phyloP scores from a whole-genome alignment of 1,140 invertebrate species.

The Heliconius congener region DNA sequence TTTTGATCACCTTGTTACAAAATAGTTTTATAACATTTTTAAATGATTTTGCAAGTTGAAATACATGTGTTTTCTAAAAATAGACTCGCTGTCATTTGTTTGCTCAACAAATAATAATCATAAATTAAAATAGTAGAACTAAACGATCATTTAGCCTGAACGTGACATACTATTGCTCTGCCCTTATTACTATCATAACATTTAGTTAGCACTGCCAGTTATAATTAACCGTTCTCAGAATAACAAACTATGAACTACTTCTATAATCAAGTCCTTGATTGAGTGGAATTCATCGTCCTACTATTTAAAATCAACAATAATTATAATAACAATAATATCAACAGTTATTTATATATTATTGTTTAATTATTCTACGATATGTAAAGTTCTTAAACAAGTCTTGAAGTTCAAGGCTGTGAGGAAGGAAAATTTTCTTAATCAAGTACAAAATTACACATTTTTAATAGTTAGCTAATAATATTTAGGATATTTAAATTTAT shows the following conservation, averaged over 20 bases:
- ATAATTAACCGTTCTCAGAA: constrained; percentile 16
- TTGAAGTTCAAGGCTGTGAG: too few relatives aligned
- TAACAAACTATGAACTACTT: neutral
- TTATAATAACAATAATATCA: too few relatives aligned
- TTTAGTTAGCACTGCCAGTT: constrained; percentile 14
- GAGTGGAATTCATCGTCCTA: neutral
- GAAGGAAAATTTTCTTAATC: too few relatives aligned
- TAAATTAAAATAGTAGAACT: neutral
- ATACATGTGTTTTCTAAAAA: neutral
- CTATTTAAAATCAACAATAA: neutral
- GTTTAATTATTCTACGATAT: too few relatives aligned
- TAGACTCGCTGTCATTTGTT: neutral
- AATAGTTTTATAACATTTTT: too few relatives aligned
- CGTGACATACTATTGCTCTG: neutral
- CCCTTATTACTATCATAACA: neutral
- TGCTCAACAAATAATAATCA: neutral
- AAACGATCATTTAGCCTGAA: neutral
- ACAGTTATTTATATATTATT: too few relatives aligned
- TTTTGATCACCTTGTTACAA: too few relatives aligned
- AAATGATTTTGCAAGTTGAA: neutral
- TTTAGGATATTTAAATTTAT: too few relatives aligned
- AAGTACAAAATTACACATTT: too few relatives aligned
- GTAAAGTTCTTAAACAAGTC: too few relatives aligned
- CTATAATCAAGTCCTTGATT: neutral
- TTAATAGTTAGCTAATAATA: too few relatives aligned